These are phyloP conservation scores for Cydia fagiglandana DNA, from an alignment of 1,140 invertebrate species.

Conservation along the genomic window DNA sequence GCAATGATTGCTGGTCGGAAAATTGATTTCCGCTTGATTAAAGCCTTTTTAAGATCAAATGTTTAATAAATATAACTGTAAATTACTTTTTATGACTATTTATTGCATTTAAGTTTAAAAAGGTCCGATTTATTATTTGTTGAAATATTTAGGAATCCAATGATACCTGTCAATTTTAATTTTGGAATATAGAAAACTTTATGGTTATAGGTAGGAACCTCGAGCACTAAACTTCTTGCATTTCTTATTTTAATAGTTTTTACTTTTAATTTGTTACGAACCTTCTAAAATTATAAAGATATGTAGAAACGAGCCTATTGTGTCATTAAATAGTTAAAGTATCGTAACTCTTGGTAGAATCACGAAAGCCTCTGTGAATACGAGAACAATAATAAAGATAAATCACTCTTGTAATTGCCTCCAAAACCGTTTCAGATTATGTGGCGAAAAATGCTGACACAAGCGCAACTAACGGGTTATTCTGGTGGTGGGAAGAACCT, in stretches of 20 bases:
- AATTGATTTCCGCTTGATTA: not conserved
- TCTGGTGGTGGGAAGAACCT: not conserved
- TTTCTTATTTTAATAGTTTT: no score
- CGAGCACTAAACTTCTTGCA: no score
- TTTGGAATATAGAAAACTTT: no score
- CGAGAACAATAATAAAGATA: conserved; percentile 35
- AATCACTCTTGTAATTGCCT: conserved; percentile 37
- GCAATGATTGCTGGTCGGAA: conserved; percentile 13
- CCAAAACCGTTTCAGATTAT: conserved; percentile 33
- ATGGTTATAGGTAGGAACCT: no score
- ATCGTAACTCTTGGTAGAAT: not conserved
- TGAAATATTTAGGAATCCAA: no score
- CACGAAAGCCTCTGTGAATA: not conserved
- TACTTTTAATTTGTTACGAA: no score
- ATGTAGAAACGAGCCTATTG: not conserved
- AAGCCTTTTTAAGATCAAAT: not conserved
- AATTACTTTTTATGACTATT: no score
- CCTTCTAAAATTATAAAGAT: no score
- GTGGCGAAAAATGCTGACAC: conserved; percentile 26
- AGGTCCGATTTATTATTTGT: no score
- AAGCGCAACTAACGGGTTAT: conserved; percentile 27
- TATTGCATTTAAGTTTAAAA: no score
- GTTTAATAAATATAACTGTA: no score
- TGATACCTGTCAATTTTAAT: no score
- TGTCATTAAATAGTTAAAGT: conserved; percentile 1